These are phyloP conservation scores for Madoqua kirkii DNA, from an alignment of 2,113 vertebrate species.

Conservation along the genomic window DNA sequence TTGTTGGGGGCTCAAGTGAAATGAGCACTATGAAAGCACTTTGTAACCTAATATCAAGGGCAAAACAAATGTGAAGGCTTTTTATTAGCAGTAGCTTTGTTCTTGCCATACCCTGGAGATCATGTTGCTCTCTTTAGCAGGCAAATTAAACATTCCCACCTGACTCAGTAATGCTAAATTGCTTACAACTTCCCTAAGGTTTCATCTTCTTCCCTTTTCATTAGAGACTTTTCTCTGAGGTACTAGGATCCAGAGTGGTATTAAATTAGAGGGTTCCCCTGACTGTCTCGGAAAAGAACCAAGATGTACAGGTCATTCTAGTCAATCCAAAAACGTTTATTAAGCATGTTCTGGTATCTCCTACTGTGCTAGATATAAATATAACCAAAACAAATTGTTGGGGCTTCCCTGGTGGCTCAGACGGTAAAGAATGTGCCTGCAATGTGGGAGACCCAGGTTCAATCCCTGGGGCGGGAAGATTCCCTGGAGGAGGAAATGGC, in stretches of 20 bases:
- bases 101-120: conserved; percentile 28
- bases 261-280: conserved; percentile 18
- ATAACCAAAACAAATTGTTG: not conserved
- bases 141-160: conserved; percentile 33
- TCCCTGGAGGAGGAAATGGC: not conserved
- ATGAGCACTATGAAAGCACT: not conserved
- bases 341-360: not conserved
- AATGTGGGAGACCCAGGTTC: not conserved
- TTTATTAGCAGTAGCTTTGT: not conserved
- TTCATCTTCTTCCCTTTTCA: not conserved
- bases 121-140: conserved; percentile 36
- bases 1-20: not conserved
- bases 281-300: not conserved
- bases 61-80: not conserved
- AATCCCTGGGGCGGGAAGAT: not conserved
- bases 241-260: not conserved
- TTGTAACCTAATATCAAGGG: not conserved
- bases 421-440: not conserved
- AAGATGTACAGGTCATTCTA: not conserved
- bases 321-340: not conserved
- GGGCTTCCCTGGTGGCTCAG: not conserved
- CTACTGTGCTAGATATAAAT: not conserved
- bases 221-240: conserved; percentile 12
- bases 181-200: conserved; percentile 47
- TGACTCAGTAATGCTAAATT: conserved; percentile 35